phyloP scores from a whole-genome alignment of 2,113 vertebrate genomes.

The Salvator merianae region DNA sequence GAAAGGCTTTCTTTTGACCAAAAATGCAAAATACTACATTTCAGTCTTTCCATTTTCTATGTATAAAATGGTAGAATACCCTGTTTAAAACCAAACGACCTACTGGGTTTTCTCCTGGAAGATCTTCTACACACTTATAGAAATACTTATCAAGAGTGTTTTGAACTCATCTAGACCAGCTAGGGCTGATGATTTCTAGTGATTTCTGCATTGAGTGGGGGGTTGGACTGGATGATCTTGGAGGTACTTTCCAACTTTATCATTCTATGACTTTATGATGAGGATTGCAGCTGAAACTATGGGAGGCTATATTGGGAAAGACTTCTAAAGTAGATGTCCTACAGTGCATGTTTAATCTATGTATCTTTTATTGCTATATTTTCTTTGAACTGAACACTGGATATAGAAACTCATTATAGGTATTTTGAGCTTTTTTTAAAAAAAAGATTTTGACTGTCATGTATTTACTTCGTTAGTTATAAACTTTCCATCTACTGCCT shows the following conservation, averaged over 20 bases:
- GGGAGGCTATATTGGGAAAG: too few species aligned
- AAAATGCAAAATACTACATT: neutral
- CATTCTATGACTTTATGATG: too few species aligned
- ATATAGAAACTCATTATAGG: neutral
- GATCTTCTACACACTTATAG: neutral
- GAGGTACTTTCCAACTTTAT: too few species aligned
- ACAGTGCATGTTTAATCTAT: neutral
- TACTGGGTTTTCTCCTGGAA: neutral
- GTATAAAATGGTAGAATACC: neutral
- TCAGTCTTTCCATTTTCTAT: neutral
- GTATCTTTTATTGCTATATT: neutral
- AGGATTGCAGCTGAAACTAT: too few species aligned
- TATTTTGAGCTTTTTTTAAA: neutral
- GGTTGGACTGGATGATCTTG: too few species aligned
- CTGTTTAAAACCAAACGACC: neutral
- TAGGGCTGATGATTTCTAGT: too few species aligned
- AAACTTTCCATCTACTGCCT: conserved; percentile 18
- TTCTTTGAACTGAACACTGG: neutral
- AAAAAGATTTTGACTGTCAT: conserved; percentile 9
- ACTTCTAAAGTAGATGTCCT: neutral
- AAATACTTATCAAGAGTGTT: neutral
- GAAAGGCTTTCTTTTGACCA: neutral
- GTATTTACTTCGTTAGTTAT: conserved; percentile 24
- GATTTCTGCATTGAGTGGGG: too few species aligned
- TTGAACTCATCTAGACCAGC: neutral